Evolutionary conservation across 2,113 vertebrate species (phyloP).

Genomic region (Nicator chloris): DNA sequence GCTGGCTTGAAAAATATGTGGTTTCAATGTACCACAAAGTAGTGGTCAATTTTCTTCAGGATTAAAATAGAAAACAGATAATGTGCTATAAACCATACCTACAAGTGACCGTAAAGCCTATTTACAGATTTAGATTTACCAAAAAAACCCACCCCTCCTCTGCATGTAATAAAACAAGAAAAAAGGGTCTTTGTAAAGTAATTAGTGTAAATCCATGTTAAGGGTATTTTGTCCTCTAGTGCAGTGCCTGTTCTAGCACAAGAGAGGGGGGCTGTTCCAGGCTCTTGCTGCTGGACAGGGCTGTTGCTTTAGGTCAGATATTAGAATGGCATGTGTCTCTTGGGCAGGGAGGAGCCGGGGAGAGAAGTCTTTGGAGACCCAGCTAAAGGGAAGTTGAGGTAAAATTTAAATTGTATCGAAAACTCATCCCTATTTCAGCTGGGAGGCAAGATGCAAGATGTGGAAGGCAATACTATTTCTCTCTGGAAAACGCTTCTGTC

Average conservation of each 20-base stretch:
- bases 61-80: slow-evolving; percentile 64
- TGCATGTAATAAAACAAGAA: neutral
- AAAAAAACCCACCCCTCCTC: slow-evolving; percentile 8
- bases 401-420: neutral
- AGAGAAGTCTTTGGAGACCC: neutral
- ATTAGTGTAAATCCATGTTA: neutral
- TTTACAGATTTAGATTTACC: slow-evolving; percentile 50
- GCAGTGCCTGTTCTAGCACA: neutral
- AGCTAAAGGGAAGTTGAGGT: neutral
- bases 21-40: slow-evolving; percentile 68
- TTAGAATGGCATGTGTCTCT: neutral
- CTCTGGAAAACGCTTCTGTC: neutral
- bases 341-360: neutral
- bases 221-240: neutral
- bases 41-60: slow-evolving; percentile 68
- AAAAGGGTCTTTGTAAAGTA: neutral
- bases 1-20: slow-evolving; percentile 68
- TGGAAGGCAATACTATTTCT: rapidly evolving
- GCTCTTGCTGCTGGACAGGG: rapidly evolving
- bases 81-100: slow-evolving; percentile 45
- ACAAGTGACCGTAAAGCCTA: slow-evolving; percentile 44
- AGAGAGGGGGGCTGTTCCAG: neutral
- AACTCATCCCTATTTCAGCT: neutral
- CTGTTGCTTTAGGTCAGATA: neutral
- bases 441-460: neutral